These are phyloP conservation scores for Gyrodactylus bullatarudis DNA, from an alignment of 1,140 invertebrate species.

Conservation along the genomic window DNA sequence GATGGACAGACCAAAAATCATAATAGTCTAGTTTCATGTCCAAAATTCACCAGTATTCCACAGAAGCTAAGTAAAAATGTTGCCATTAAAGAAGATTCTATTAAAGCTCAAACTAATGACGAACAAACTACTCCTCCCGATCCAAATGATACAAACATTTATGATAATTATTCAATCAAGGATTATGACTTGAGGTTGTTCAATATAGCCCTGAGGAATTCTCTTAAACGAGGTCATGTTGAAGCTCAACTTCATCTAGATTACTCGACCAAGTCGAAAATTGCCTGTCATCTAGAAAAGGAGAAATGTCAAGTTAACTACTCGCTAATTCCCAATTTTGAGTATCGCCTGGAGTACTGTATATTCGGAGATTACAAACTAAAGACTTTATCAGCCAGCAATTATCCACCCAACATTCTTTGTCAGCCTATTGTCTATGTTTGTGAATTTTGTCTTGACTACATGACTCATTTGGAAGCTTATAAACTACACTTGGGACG, in stretches of 20 bases:
- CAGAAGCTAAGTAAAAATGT: background rate
- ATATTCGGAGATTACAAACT: background rate
- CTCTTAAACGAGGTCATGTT: background rate
- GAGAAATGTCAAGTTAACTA: background rate
- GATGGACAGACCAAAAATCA: background rate
- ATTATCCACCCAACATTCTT: background rate
- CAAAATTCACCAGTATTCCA: background rate
- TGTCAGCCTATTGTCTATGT: background rate
- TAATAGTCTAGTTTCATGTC: background rate
- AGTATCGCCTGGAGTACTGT: background rate
- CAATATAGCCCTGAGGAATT: background rate
- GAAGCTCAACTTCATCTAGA: background rate
- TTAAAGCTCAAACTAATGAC: background rate
- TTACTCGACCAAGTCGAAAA: background rate
- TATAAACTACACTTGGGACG: slow-evolving; percentile 13
- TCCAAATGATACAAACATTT: background rate
- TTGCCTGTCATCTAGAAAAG: background rate
- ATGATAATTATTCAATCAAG: background rate
- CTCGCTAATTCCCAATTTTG: background rate
- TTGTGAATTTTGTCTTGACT: background rate
- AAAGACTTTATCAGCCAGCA: background rate
- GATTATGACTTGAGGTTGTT: background rate
- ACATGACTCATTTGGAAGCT: background rate
- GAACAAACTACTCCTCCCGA: too few species aligned
- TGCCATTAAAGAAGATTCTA: background rate